Conservation (phyloP, 2,888 invertebrate species). For the Slavum lentiscoides region DNA sequence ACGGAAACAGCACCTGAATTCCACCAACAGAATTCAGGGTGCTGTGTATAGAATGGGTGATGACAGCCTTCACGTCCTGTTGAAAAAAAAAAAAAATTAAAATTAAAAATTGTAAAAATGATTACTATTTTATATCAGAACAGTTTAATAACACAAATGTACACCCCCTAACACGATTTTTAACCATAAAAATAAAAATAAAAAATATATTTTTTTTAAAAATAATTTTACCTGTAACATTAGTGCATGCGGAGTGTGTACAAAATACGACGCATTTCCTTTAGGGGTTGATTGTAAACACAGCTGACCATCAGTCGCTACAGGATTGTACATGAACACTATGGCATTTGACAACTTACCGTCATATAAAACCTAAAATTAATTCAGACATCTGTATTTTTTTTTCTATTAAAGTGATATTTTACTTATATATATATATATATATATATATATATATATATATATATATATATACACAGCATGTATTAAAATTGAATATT, state of each 20-base stretch:
- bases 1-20: slow-evolving; percentile 94
- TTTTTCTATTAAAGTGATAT: no score
- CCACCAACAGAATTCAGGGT: slow-evolving; percentile 98
- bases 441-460: no score
- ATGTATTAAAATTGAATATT: no score
- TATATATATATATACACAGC: no score
- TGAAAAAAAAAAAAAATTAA: slow-evolving; percentile 59
- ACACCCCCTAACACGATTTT: not conserved
- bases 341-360: slow-evolving; percentile 95
- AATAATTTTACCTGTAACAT: slow-evolving; percentile 84
- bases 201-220: not conserved
- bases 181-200: not conserved
- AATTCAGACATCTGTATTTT: slow-evolving; percentile 25
- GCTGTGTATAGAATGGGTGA: slow-evolving; percentile 98
- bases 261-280: slow-evolving; percentile 95
- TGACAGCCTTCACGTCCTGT: slow-evolving; percentile 98
- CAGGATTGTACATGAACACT: slow-evolving; percentile 99
- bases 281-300: slow-evolving; percentile 98
- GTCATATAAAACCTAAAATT: slow-evolving; percentile 90
- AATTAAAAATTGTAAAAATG: no score
- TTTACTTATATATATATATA: no score
- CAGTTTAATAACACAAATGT: not conserved
- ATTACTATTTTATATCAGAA: no score
- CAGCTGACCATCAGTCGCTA: slow-evolving; percentile 97
- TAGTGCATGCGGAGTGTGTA: slow-evolving; percentile 98